These are phyloP conservation scores for Aptenodytes forsteri DNA, from an alignment of 2,113 vertebrate species.

Conservation along the genomic window DNA sequence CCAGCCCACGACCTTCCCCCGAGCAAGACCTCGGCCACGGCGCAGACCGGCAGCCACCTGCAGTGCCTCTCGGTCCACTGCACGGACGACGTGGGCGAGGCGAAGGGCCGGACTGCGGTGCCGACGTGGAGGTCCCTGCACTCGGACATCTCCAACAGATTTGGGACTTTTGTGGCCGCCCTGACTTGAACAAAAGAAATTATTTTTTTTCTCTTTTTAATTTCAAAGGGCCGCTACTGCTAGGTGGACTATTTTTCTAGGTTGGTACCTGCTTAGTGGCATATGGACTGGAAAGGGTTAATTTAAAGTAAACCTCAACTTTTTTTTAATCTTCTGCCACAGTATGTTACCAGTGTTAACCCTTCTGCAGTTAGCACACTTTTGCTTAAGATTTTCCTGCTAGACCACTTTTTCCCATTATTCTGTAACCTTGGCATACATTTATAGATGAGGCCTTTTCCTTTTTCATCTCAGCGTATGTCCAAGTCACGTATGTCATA, in stretches of 20 bases:
- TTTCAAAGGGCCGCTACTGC: slow-evolving; percentile 74
- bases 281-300: slow-evolving; percentile 81
- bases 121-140: slow-evolving; percentile 96
- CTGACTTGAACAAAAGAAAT: slow-evolving; percentile 86
- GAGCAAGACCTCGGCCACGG: slow-evolving; percentile 82
- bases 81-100: slow-evolving; percentile 93
- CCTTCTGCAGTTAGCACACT: slow-evolving; percentile 76
- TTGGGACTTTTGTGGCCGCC: slow-evolving; percentile 96
- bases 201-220: slow-evolving; percentile 40
- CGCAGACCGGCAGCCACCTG: slow-evolving; percentile 87
- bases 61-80: slow-evolving; percentile 98
- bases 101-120: slow-evolving; percentile 90
- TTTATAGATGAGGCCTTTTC: slow-evolving; percentile 73
- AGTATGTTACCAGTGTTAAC: slow-evolving; percentile 80
- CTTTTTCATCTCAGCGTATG: slow-evolving; percentile 67
- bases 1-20: slow-evolving; percentile 90
- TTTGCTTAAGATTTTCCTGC: slow-evolving; percentile 69
- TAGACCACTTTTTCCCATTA: slow-evolving; percentile 59
- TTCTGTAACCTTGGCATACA: slow-evolving; percentile 69
- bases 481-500: slow-evolving; percentile 71
- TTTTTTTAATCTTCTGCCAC: slow-evolving; percentile 75
- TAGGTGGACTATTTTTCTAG: slow-evolving; percentile 76
- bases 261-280: slow-evolving; percentile 82
- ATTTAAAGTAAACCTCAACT: slow-evolving; percentile 80
- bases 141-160: slow-evolving; percentile 98